A percentile compares a stretch with the other conserved stretches of the same genome.
These are phyloP conservation scores for Ifrita kowaldi DNA, from an alignment of 2,113 vertebrate genomes.

Conservation along the genomic window DNA sequence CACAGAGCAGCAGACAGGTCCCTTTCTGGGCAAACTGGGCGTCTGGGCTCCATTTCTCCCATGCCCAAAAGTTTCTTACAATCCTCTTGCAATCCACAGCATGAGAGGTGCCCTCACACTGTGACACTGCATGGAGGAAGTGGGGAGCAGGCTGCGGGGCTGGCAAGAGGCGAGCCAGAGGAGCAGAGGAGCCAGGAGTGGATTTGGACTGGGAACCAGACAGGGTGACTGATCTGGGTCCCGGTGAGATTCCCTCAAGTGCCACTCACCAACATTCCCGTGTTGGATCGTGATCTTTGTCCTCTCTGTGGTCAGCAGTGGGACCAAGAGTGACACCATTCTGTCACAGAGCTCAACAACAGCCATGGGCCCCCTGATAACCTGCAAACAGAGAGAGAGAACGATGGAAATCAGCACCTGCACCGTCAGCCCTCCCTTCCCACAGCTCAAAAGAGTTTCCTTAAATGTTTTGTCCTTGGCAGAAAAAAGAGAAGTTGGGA, in stretches of 20 bases:
- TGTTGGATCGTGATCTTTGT: conserved; percentile 71
- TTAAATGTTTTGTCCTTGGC: background rate
- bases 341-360: conserved; percentile 79
- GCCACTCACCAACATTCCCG: conserved; percentile 77
- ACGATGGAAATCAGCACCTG: background rate
- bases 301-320: conserved; percentile 65
- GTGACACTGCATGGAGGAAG: background rate
- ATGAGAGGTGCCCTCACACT: background rate
- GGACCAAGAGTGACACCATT: conserved; percentile 77
- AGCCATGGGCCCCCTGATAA: conserved; percentile 84
- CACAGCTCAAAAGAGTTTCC: background rate
- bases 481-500: background rate
- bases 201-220: background rate
- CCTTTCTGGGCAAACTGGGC: background rate
- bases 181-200: background rate
- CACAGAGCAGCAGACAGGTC: background rate
- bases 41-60: background rate
- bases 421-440: background rate
- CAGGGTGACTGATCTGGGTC: background rate
- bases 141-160: background rate
- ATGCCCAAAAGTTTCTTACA: background rate
- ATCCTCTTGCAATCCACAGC: background rate
- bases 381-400: conserved; percentile 54
- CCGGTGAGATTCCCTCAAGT: background rate
- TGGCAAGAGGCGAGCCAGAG: background rate